Evolutionary conservation across 2,888 invertebrate genomes (phyloP).

Genomic region (Leistus spinibarbis): DNA sequence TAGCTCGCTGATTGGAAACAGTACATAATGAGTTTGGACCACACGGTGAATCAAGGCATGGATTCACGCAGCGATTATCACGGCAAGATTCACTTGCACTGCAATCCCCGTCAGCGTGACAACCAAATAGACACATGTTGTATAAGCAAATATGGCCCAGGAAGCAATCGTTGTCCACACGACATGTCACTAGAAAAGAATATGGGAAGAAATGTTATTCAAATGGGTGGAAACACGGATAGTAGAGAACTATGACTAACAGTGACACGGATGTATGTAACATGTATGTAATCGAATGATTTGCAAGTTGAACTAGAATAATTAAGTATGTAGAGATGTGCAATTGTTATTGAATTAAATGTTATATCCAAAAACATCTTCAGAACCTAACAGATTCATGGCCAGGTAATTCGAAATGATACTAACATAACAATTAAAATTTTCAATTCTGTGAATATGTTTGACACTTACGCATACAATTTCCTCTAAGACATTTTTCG

Average conservation of each 20-base stretch:
- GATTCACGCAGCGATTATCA: slow-evolving; percentile 79
- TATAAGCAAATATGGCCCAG: slow-evolving; percentile 86
- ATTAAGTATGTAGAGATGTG: too few species aligned
- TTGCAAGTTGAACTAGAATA: too few species aligned
- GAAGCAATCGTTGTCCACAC: slow-evolving; percentile 91
- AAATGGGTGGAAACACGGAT: too few species aligned
- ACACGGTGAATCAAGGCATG: slow-evolving; percentile 77
- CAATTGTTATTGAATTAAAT: too few species aligned
- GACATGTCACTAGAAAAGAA: slow-evolving; percentile 77
- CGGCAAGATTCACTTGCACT: slow-evolving; percentile 82
- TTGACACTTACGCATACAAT: slow-evolving; percentile 73
- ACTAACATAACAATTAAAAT: too few species aligned
- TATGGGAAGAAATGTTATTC: background rate
- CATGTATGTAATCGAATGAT: too few species aligned
- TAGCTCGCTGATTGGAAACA: slow-evolving; percentile 79
- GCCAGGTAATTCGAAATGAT: too few species aligned
- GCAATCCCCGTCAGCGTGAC: slow-evolving; percentile 86
- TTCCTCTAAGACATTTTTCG: slow-evolving; percentile 83
- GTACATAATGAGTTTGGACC: slow-evolving; percentile 85
- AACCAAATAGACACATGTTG: slow-evolving; percentile 86
- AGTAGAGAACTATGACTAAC: too few species aligned
- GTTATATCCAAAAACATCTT: too few species aligned
- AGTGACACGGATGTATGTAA: too few species aligned
- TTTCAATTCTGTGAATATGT: too few species aligned
- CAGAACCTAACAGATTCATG: too few species aligned